These are phyloP conservation scores for Steinernema feltiae DNA, from an alignment of 1,140 invertebrate genomes.

Conservation along the genomic window DNA sequence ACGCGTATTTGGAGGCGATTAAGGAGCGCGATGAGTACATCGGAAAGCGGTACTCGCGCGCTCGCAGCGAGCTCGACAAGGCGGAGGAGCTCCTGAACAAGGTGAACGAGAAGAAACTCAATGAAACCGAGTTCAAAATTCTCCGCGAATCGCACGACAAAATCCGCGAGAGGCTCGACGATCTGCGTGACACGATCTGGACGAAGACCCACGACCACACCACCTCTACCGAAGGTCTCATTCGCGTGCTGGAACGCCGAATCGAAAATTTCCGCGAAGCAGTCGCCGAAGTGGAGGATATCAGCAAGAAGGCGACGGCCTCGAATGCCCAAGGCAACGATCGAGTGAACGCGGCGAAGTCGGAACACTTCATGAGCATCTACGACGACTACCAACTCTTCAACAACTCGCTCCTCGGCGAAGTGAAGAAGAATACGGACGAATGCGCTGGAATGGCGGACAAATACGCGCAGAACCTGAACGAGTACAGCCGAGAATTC, in stretches of 20 bases:
- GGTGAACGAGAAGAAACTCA: conserved; percentile 50
- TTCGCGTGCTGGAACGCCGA: conserved; percentile 26
- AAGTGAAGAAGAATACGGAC: not conserved
- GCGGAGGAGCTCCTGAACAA: conserved; percentile 43
- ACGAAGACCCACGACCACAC: conserved; percentile 39
- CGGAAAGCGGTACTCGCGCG: conserved; percentile 51
- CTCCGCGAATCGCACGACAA: conserved; percentile 33
- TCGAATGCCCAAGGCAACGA: conserved; percentile 33
- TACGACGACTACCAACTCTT: conserved; percentile 37
- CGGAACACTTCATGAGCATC: conserved; percentile 30
- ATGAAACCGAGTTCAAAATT: conserved; percentile 48
- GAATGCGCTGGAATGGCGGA: conserved; percentile 28
- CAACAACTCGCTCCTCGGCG: conserved; percentile 16
- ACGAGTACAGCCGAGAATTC: conserved; percentile 40
- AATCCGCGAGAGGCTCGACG: conserved; percentile 40
- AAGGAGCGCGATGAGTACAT: conserved; percentile 43
- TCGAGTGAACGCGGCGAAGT: conserved; percentile 33
- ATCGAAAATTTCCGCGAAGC: conserved; percentile 34
- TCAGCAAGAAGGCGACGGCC: conserved; percentile 31
- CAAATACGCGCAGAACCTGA: conserved; percentile 30
- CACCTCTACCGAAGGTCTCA: conserved; percentile 37
- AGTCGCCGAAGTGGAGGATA: conserved; percentile 34
- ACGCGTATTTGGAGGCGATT: conserved; percentile 41
- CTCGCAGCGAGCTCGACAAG: conserved; percentile 33
- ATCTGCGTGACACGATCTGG: conserved; percentile 48